phyloP scores from a whole-genome alignment of 2,888 invertebrate genomes.

The Cataglyphis cursor region DNA sequence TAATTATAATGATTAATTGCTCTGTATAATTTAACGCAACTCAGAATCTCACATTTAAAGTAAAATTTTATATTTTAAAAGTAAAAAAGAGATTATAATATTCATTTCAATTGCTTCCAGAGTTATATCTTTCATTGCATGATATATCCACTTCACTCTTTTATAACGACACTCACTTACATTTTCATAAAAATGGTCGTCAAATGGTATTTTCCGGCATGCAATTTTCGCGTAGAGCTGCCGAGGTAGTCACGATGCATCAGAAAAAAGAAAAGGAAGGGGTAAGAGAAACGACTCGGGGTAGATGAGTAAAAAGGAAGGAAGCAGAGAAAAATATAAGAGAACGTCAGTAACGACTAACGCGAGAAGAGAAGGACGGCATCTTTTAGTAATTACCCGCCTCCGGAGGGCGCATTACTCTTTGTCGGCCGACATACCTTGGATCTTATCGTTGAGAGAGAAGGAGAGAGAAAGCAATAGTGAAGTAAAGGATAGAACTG shows the following conservation, averaged over 20 bases:
- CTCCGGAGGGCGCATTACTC: constrained; percentile 76
- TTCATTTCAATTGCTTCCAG: constrained; percentile 1
- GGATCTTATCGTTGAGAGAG: constrained; percentile 62
- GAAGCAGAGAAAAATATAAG: constrained; percentile 46
- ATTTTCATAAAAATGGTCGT: constrained; percentile 30
- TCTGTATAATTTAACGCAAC: neutral
- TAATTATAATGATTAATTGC: too few species aligned
- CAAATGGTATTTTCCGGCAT: constrained; percentile 19
- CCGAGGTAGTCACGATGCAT: constrained; percentile 20
- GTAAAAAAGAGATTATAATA: neutral
- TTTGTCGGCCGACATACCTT: constrained; percentile 69
- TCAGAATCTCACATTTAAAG: neutral
- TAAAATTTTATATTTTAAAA: neutral
- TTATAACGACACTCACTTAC: constrained; percentile 6
- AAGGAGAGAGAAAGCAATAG: constrained; percentile 18
- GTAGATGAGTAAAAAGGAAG: constrained; percentile 29
- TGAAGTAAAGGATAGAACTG: constrained; percentile 26
- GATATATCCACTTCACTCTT: neutral
- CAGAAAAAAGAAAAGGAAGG: constrained; percentile 23
- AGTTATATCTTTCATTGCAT: neutral
- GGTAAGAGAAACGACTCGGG: neutral
- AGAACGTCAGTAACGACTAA: constrained; percentile 41
- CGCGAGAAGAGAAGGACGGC: constrained; percentile 59
- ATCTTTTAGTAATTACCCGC: constrained; percentile 77
- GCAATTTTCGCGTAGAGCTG: constrained; percentile 34